Evolutionary conservation across 2,797 vertebrate genomes (phyloP), one percentile per base, ranked within the genome.

Genomic region (Dendrocincla fuliginosa): DNA sequence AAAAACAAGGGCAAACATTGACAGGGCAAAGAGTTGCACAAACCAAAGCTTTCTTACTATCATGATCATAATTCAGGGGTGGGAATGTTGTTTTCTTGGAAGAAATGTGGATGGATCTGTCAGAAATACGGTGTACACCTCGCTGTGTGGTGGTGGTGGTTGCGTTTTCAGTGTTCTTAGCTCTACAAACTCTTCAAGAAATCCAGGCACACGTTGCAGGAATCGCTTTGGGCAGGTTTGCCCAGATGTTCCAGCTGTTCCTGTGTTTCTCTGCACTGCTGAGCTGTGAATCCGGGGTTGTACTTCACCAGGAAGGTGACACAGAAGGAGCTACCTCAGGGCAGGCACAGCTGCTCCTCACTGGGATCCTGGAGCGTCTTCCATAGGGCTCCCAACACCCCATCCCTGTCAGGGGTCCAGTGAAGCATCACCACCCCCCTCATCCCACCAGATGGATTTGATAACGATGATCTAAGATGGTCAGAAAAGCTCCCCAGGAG

Each of bases 101-200:
- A 61, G 28, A 1, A 39, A 3, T 1, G 6, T 3, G 20, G 12
- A 5, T 5, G 39, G 35, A 14, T 1, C 2, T 13, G 18, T 13
- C 39, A 71, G 46, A 50, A 84, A 69, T 3, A 25, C 0, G 4
- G n/a, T 3, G 22, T 27, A 44, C 13, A 28, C 16, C 37, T 47
- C 1, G 0, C 74, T 86, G 8, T 3, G 28, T 4, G 44, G 11
- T 23, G 49, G 13, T 20, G 14, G 7, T 27, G 24, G 6, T 16
- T 39, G n/a, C 14, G 5, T 44, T 84, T 61, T 20, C 28, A 71
- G 23, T 57, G 18, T 42, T 46, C 44, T 46, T n/a, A 71, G 73
- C 25, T 80, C 61, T 78, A 37, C 46, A 50, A n/a, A 41, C 22
- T 52, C 57, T 22, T 28, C 50, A 44, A 56, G 59, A 87, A 86